Evolutionary conservation across 2,888 invertebrate genomes (phyloP).

Genomic region (Pedicia rivosa): DNA sequence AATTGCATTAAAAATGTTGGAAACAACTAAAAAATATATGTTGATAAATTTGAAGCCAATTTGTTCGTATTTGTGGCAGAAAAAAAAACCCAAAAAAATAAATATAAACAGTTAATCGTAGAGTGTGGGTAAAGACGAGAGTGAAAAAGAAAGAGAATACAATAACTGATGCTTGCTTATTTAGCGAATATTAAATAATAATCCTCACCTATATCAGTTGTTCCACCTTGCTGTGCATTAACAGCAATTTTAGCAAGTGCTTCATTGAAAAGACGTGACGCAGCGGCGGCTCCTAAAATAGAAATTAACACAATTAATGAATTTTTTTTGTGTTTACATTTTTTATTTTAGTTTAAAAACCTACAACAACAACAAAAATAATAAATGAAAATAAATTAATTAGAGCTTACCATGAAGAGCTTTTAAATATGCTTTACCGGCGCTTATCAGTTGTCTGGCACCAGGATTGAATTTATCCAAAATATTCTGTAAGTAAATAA

Average conservation of each 20-base stretch:
- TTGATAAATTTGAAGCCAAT: no score
- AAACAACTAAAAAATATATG: no score
- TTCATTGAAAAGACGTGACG: conserved; percentile 75
- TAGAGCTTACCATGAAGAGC: conserved; percentile 74
- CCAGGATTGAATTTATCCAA: conserved; percentile 93
- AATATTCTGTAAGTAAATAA: conserved; percentile 67
- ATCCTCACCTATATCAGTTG: conserved; percentile 69
- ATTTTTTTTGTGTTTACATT: neutral
- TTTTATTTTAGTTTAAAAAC: neutral
- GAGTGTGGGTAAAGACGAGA: no score
- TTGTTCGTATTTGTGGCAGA: no score
- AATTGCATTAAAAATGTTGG: no score
- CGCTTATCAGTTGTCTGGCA: conserved; percentile 82
- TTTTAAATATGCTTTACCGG: conserved; percentile 87
- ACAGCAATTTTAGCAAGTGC: conserved; percentile 74
- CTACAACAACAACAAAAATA: conserved; percentile 24
- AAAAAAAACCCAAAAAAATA: no score
- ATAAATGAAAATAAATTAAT: conserved; percentile 15
- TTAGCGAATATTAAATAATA: no score
- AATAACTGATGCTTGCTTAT: no score
- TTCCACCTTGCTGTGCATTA: conserved; percentile 83
- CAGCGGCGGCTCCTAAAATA: conserved; percentile 76
- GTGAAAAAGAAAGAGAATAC: no score
- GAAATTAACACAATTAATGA: no score
- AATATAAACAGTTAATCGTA: no score